Conservation (phyloP, 2,113 vertebrate genomes). For the Chamaetylas fuelleborni region DNA sequence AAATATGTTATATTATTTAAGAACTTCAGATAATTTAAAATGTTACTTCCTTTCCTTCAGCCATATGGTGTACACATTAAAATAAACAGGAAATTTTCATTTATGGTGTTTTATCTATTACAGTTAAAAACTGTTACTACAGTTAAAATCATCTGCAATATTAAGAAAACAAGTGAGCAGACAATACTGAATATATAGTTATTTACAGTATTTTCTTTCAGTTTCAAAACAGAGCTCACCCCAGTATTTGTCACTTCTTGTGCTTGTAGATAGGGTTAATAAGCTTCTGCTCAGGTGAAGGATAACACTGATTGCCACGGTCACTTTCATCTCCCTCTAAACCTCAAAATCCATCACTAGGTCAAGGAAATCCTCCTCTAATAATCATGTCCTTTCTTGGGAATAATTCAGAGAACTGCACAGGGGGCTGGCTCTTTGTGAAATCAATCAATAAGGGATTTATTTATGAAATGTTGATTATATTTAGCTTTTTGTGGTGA, state of each 20-base stretch:
- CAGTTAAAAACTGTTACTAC: not conserved
- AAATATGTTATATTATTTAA: not conserved
- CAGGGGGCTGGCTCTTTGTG: not conserved
- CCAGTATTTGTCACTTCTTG: not conserved
- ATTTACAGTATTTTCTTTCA: not conserved
- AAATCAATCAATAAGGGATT: not conserved
- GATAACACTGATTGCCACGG: slow-evolving; percentile 68
- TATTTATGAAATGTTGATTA: slow-evolving; percentile 14
- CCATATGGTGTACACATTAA: not conserved
- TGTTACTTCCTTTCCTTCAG: not conserved
- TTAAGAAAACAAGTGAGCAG: not conserved
- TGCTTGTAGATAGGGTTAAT: slow-evolving; percentile 27
- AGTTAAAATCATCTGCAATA: not conserved
- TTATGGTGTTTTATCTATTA: not conserved
- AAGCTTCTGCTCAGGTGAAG: slow-evolving; percentile 59
- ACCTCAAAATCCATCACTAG: slow-evolving; percentile 77
- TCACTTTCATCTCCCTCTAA: slow-evolving; percentile 72
- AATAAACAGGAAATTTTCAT: not conserved
- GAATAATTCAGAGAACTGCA: slow-evolving; percentile 50
- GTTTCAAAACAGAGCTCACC: not conserved
- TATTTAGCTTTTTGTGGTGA: not conserved
- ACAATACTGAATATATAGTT: not conserved
- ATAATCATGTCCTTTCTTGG: slow-evolving; percentile 3
- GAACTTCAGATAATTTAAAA: not conserved
- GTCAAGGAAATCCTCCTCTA: slow-evolving; percentile 67